Base-by-base conservation (phyloP, 2,113 vertebrate species). In the Laticauda colubrina region DNA sequence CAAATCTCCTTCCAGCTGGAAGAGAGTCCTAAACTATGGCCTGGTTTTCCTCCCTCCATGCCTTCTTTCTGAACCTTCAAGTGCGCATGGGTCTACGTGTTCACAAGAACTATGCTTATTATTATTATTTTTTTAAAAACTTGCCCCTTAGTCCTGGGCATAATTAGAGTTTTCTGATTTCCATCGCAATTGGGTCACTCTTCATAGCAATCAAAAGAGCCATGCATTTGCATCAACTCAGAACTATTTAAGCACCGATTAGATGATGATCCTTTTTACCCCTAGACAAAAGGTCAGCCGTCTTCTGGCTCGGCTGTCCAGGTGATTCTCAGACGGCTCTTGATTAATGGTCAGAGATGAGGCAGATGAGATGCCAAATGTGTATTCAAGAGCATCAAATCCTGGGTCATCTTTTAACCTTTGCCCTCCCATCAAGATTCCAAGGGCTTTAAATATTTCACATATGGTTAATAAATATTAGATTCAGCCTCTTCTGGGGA, bases 401-500 rank as follows among this genome's bases (percentile, higher is more conserved):
- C 96, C 95, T 96, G 95, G 95, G 89, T 96, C 96, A 96, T 97
- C 96, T 96, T 88, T 97, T 97, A 92, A 96, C 96, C 94, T 97
- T 97, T 97, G 94, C 93, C 97, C 94, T 29, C 95, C 93, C 91
- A 95, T 97, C 97, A 97, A 96, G 97, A 97, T 97, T 96, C 96
- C 93, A 97, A 96, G 95, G 92, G 95, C 94, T 94, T 95, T 91
- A 96, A 97, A 97, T 95, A 95, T 97, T 94, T 95, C 91, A 96
- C 97, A 96, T 95, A 95, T 95, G 7, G 95, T 97, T 97, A 97
- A 97, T 97, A 97, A 96, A 95, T 95, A 92, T 97, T 97, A 97
- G 92, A 97, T 96, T 94, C 92, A 89, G 24, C 89, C 95, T 96
- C 54, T 94, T 95, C 94, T 94, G 93, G 96, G 96, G 92, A 81